Percentiles rank a stretch among this genome's conserved stretches.
phyloP scores from a whole-genome alignment of 2,888 invertebrate species.

The Uropetala carovei region DNA sequence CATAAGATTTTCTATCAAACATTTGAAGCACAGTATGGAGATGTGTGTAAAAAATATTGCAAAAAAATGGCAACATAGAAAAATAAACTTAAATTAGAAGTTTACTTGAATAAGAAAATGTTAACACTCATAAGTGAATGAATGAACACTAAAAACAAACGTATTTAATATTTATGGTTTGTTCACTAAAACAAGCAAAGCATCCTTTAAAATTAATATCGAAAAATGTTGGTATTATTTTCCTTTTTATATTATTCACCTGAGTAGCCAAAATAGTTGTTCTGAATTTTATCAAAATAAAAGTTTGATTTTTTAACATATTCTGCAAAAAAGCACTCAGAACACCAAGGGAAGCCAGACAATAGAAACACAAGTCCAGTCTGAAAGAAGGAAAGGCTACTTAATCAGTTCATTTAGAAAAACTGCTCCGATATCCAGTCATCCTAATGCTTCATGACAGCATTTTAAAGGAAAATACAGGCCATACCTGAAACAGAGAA shows the following conservation, averaged over 20 bases:
- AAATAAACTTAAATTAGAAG: neutral
- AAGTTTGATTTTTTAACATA: neutral
- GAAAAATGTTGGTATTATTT: neutral
- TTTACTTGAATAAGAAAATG: neutral
- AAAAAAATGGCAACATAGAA: neutral
- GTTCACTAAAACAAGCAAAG: neutral
- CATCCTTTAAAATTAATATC: neutral
- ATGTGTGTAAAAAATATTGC: neutral
- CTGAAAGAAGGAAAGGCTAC: neutral
- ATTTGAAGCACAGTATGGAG: neutral
- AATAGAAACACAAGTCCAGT: neutral
- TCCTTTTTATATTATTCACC: neutral
- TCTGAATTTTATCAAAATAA: neutral
- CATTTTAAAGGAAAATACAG: constrained; percentile 33
- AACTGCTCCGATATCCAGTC: neutral
- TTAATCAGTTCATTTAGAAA: neutral
- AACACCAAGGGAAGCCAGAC: neutral
- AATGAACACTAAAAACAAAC: neutral
- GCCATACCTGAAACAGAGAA: neutral
- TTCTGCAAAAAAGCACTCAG: neutral
- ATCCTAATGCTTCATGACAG: constrained; percentile 35
- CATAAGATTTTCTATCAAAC: neutral
- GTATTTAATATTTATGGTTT: neutral
- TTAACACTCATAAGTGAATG: neutral
- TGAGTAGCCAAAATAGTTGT: neutral